Conservation (phyloP, 1,140 invertebrate species). For the Cotesia vestalis region DNA sequence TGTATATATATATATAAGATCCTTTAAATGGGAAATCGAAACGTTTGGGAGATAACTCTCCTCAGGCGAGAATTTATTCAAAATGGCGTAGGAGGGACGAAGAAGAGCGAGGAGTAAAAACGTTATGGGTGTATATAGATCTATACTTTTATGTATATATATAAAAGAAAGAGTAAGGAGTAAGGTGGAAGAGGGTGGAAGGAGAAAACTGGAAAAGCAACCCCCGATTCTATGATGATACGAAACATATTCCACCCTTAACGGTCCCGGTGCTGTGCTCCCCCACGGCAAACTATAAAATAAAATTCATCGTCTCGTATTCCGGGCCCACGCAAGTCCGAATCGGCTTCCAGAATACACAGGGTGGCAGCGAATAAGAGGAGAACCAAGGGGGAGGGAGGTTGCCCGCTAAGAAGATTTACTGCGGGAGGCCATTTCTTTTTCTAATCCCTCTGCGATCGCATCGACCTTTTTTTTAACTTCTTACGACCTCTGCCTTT, state of each 20-base stretch:
- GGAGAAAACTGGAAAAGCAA: constrained; percentile 43
- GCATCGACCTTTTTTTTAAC: constrained; percentile 30
- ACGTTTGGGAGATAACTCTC: constrained; percentile 65
- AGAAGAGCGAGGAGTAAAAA: constrained; percentile 27
- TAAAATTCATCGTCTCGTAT: constrained; percentile 63
- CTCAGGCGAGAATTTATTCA: constrained; percentile 66
- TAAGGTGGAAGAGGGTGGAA: constrained; percentile 49
- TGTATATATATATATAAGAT: constrained; percentile 57
- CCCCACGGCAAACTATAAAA: constrained; percentile 59
- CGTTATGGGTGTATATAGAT: constrained; percentile 39
- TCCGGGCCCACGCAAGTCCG: constrained; percentile 35
- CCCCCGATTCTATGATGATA: constrained; percentile 61
- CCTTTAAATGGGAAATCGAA: constrained; percentile 67
- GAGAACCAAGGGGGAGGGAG: not conserved
- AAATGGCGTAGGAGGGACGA: constrained; percentile 55
- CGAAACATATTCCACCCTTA: constrained; percentile 67
- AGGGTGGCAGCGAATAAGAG: not conserved
- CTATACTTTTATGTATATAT: constrained; percentile 54
- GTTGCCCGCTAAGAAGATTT: constrained; percentile 36
- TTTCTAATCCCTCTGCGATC: constrained; percentile 39
- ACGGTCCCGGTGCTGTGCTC: constrained; percentile 47
- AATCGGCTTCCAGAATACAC: constrained; percentile 19
- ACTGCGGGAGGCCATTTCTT: constrained; percentile 39
- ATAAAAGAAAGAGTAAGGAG: constrained; percentile 56
- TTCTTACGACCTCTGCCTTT: not conserved